phyloP scores from a whole-genome alignment of 2,113 vertebrate species.

The Bos javanicus region DNA sequence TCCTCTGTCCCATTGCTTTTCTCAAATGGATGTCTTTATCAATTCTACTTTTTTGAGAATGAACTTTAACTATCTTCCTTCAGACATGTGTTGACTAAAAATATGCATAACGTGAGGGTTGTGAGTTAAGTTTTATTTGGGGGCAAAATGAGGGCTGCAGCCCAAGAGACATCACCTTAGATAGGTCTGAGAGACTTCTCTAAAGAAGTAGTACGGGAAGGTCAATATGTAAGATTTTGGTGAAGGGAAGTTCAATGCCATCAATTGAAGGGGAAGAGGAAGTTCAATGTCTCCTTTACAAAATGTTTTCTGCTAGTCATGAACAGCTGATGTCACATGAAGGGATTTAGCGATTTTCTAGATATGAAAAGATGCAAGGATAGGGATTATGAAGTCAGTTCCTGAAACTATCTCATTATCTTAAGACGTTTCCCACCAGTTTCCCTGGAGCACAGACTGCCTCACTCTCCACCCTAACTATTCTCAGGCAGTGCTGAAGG shows the following conservation, averaged over 20 bases:
- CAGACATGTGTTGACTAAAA: neutral
- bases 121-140: neutral
- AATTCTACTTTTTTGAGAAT: neutral
- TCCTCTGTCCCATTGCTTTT: neutral
- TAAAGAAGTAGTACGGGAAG: neutral
- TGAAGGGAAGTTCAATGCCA: neutral
- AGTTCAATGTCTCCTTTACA: neutral
- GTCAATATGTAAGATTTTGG: neutral
- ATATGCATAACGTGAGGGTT: neutral
- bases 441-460: neutral
- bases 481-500: neutral
- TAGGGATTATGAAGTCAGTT: neutral
- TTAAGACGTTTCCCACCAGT: neutral
- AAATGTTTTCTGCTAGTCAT: neutral
- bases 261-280: neutral
- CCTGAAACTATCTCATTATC: neutral
- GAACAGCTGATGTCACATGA: neutral
- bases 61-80: neutral
- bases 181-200: neutral
- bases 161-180: neutral
- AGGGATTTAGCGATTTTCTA: neutral
- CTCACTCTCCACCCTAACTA: neutral
- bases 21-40: constrained; percentile 13
- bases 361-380: neutral
- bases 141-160: neutral